phyloP scores from a whole-genome alignment of 2,888 invertebrate species.

The Pammene fasciana region DNA sequence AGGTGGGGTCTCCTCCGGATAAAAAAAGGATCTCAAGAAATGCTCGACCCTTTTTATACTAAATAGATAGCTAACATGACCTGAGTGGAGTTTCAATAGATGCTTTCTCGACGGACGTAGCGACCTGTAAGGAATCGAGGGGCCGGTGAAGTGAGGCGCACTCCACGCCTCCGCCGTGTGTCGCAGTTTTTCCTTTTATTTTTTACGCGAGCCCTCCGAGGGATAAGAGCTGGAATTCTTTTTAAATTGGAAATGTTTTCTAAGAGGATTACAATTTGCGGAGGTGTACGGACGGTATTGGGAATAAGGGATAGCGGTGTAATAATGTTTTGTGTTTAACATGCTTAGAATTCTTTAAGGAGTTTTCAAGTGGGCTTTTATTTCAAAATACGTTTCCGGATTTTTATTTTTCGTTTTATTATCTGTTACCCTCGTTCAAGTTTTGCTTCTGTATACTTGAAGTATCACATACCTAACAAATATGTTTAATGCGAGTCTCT shows the following conservation, averaged over 20 bases:
- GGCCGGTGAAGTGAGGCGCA: slow-evolving; percentile 60
- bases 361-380: slow-evolving; percentile 54
- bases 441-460: neutral
- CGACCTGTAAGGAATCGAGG: slow-evolving; percentile 81
- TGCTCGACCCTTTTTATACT: slow-evolving; percentile 83
- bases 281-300: slow-evolving; percentile 71
- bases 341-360: slow-evolving; percentile 60
- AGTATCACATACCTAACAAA: neutral
- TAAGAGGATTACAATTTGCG: slow-evolving; percentile 83
- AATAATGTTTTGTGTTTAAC: slow-evolving; percentile 68
- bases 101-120: slow-evolving; percentile 81
- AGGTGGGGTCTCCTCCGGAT: slow-evolving; percentile 69
- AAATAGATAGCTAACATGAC: slow-evolving; percentile 83
- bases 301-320: slow-evolving; percentile 72
- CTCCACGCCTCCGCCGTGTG: slow-evolving; percentile 59
- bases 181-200: slow-evolving; percentile 81
- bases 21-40: slow-evolving; percentile 79
- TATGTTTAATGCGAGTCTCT: neutral
- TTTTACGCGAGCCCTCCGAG: slow-evolving; percentile 81
- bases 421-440: slow-evolving; percentile 15
- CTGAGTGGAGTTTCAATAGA: slow-evolving; percentile 84
- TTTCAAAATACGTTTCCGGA: slow-evolving; percentile 36
- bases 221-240: slow-evolving; percentile 81
- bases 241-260: slow-evolving; percentile 84
- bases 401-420: slow-evolving; percentile 2